Evolutionary conservation across 2,888 invertebrate genomes (phyloP), one percentile per base, ranked within the genome.

Genomic region (Acleris cristana): DNA sequence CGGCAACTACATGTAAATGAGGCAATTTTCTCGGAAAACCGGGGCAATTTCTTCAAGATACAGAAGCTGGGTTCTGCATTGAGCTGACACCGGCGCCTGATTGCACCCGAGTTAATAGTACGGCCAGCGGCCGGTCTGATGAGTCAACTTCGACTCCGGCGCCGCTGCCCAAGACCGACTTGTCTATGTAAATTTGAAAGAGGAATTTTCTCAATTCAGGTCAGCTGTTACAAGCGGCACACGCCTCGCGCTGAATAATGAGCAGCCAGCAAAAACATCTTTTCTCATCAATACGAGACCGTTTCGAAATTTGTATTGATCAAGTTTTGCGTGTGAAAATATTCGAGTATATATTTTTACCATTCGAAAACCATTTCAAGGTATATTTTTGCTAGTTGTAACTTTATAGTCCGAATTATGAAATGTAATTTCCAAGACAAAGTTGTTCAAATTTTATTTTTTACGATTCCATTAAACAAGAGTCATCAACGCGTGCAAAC

Each of bases 11-110:
- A 86, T 84, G 86, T 76, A 86, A 87, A 84, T 83, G 76, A 82
- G 79, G 81, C 76, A 82, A 85, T 88, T 83, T 86, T 83, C 83
- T 81, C 70, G 75, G 83, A 82, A 85, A 88, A 83, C 78, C 77
- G 76, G 86, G 87, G 80, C 85, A 83, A 78, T 85, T 85, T 85
- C 84, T 82, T 80, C 75, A 71, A 79, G 83, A 83, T 77, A 77
- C 83, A 80, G 81, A 81, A 82, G 78, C 79, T 75, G 64, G 70
- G 73, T 61, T 62, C 65, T 78, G 71, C 76, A 74, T 73, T 75
- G 64, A 59, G 57, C 66, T 74, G 78, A 77, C 76, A 70, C 61
- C 58, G 73, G 73, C 75, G 70, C 73, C 72, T 74, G 72, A 75
- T 73, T 76, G 73, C 74, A 57, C 69, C 72, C 67, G 74, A 71